Percentiles rank a stretch among this genome's conserved stretches.
Evolutionary conservation across 2,113 vertebrate genomes (phyloP).

Genomic region (Sclerurus mexicanus): DNA sequence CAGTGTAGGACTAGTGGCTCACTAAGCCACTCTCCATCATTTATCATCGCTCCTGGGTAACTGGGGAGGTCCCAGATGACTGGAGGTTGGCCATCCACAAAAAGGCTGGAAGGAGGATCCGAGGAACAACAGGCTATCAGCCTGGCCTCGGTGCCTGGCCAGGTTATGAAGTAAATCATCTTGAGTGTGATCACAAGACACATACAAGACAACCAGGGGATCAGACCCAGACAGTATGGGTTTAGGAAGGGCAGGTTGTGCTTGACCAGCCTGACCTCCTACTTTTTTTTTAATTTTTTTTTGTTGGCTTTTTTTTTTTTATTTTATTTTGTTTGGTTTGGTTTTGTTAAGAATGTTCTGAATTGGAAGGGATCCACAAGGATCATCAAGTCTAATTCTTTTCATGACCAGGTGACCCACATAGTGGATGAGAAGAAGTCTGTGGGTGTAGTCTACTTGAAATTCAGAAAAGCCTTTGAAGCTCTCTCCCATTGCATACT

Average conservation of each 20-base stretch:
- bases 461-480: not conserved
- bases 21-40: not conserved
- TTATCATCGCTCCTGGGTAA: not conserved
- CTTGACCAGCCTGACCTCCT: not conserved
- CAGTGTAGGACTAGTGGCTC: not conserved
- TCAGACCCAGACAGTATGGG: not conserved
- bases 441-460: not conserved
- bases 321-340: too few relatives aligned
- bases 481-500: fast-evolving
- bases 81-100: not conserved
- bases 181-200: not conserved
- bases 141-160: not conserved
- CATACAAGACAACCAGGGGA: not conserved
- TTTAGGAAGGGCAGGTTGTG: not conserved
- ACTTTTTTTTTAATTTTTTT: not conserved
- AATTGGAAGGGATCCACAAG: not conserved
- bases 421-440: not conserved
- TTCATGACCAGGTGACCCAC: not conserved
- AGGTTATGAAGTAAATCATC: not conserved
- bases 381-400: not conserved
- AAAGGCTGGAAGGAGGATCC: not conserved
- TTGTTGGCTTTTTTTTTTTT: not conserved
- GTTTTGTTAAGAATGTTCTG: too few relatives aligned
- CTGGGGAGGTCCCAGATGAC: too few relatives aligned
- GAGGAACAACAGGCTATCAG: not conserved